Evolutionary conservation across 2,113 vertebrate species (phyloP).

Genomic region (Pomatostomus ruficeps): DNA sequence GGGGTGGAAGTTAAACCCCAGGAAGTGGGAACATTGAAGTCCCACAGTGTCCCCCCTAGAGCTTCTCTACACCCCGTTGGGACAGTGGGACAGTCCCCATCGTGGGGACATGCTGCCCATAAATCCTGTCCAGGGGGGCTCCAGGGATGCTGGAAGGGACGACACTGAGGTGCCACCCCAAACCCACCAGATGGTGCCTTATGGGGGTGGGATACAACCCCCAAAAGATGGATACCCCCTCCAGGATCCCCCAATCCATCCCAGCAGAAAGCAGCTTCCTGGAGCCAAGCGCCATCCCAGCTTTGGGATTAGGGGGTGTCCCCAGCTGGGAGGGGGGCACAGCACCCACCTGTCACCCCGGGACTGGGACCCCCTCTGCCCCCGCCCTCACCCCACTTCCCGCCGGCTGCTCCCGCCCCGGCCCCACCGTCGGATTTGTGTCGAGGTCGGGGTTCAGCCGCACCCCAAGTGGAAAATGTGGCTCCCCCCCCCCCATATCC

Average conservation of each 20-base stretch:
- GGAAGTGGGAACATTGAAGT: neutral
- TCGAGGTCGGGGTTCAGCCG: neutral
- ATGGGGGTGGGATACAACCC: neutral
- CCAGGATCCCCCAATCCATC: neutral
- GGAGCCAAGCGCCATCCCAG: neutral
- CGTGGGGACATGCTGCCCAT: fast-evolving
- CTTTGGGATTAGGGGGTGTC: neutral
- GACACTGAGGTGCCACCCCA: neutral
- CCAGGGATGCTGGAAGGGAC: neutral
- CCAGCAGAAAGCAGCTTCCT: neutral
- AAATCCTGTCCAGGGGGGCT: neutral
- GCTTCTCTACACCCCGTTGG: neutral
- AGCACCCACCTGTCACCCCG: neutral
- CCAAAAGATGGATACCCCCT: no score
- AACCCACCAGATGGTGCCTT: neutral
- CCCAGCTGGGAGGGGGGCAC: neutral
- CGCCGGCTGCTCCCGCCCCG: fast-evolving
- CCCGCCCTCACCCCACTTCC: neutral
- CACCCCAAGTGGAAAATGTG: slow-evolving; percentile 66
- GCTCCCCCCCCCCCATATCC: slow-evolving; percentile 61
- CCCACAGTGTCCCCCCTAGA: neutral
- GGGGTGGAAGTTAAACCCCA: neutral
- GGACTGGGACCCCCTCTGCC: neutral
- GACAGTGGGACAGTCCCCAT: neutral
- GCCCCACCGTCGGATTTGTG: neutral